Base-by-base conservation (phyloP, 2,888 invertebrate species). In the Oxycera nigricornis region DNA sequence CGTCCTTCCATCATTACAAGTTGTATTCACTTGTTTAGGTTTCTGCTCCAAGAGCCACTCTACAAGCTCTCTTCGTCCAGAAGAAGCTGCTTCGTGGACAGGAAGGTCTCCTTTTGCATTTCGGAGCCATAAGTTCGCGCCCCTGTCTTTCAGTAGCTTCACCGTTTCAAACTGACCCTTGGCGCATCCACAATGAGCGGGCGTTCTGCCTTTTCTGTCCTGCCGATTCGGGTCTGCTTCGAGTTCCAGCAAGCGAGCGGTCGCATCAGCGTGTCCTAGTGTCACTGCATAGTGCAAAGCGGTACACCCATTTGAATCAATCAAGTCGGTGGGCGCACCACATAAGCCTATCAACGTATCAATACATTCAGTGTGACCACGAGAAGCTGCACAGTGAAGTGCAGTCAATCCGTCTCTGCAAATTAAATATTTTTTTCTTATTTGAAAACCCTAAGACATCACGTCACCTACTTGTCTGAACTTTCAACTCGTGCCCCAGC, bases 241-340 rank as follows among this genome's bases (percentile, higher is more conserved):
- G 77, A 94, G 91, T 76, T 93, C 91, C n/a, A 99, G 87, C 52
- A 99, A 87, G 2, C 95, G 88, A 2, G 94, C 91, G 0, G 97
- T 96, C 20, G 97, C 95, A 82, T 97, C 96, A 0, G 95, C 94
- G 82, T 98, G 98, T 0, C 98, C 97, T 70, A 98, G 87, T 0
- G 98, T 97, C 1, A 97, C 96, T 2, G 98, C 95, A 83, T 98
- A 99, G 86, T 98, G 98, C 28, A 99, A 86, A 0, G 98, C 94
- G 0, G 98, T 96, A 83, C 97, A 98, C 0, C 97, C 97, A 83
- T 97, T 97, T 62, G 92, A 92, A 85, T 98, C 98, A 22, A 92
- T 91, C 14, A 94, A 90, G 84, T 98, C 96, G 0, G 96, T 93
- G 26, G 93, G 91, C 1, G 96, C 94, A 0, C 95, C 95, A 82